Conservation (phyloP, 2,797 vertebrate genomes). For the Poecilia picta region DNA sequence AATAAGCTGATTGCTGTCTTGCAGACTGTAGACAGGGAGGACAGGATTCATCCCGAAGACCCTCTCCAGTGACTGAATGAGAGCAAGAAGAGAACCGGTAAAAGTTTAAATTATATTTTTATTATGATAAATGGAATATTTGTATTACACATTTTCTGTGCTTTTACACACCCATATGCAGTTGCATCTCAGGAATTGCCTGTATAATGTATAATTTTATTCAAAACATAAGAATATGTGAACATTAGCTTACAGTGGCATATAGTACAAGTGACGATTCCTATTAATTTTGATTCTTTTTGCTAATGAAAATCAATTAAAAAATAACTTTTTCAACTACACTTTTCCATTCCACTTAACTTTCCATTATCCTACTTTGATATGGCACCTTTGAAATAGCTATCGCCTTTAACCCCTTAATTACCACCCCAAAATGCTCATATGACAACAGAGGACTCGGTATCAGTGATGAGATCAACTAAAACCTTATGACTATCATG, state of each 20-base stretch:
- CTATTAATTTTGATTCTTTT: background rate
- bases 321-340: background rate
- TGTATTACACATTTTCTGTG: background rate
- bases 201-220: background rate
- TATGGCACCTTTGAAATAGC: too few species aligned
- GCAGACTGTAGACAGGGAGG: conserved; percentile 85
- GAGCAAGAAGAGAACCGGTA: background rate
- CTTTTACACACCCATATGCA: background rate
- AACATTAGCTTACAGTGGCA: background rate
- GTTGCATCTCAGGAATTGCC: background rate
- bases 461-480: background rate
- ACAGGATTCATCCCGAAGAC: conserved; percentile 86
- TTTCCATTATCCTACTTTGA: background rate
- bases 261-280: background rate
- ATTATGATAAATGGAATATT: background rate
- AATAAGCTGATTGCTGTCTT: conserved; percentile 80
- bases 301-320: background rate
- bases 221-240: background rate
- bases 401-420: background rate
- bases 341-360: background rate
- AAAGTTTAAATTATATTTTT: background rate
- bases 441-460: too few species aligned
- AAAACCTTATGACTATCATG: background rate
- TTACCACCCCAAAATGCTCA: too few species aligned
- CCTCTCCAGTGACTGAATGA: conserved; percentile 86